Percentiles rank a stretch among this genome's conserved stretches.
These are phyloP conservation scores for Erinaceus europaeus DNA, from an alignment of 2,113 vertebrate genomes.

Conservation along the genomic window DNA sequence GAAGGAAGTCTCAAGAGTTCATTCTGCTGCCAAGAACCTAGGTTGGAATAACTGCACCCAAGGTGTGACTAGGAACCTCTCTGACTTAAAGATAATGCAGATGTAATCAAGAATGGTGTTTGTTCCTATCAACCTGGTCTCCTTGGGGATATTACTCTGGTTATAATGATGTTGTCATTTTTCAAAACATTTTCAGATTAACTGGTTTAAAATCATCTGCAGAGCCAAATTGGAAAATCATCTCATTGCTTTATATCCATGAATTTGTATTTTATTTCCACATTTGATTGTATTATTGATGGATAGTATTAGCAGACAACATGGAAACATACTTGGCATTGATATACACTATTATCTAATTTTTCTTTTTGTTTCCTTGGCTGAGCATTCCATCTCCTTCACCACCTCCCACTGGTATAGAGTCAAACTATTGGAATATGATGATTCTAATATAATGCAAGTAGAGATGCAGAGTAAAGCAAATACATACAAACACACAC, in stretches of 20 bases:
- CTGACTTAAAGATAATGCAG: background rate
- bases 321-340: background rate
- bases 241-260: background rate
- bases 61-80: background rate
- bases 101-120: background rate
- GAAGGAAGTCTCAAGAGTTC: background rate
- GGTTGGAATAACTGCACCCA: background rate
- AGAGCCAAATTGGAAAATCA: slow-evolving; percentile 44
- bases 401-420: background rate
- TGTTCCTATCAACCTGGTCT: background rate
- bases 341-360: background rate
- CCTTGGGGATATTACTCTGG: background rate
- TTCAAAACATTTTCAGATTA: background rate
- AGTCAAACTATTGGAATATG: background rate
- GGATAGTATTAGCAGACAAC: background rate
- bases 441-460: background rate
- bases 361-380: background rate
- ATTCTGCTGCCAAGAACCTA: background rate
- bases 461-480: background rate
- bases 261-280: background rate
- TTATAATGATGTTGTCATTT: background rate
- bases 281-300: background rate
- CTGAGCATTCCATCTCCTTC: background rate
- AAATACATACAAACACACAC: background rate
- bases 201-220: slow-evolving; percentile 10